These are phyloP conservation scores for Sinocyclocheilus anshuiensis DNA, from an alignment of 2,113 vertebrate genomes.

Conservation along the genomic window DNA sequence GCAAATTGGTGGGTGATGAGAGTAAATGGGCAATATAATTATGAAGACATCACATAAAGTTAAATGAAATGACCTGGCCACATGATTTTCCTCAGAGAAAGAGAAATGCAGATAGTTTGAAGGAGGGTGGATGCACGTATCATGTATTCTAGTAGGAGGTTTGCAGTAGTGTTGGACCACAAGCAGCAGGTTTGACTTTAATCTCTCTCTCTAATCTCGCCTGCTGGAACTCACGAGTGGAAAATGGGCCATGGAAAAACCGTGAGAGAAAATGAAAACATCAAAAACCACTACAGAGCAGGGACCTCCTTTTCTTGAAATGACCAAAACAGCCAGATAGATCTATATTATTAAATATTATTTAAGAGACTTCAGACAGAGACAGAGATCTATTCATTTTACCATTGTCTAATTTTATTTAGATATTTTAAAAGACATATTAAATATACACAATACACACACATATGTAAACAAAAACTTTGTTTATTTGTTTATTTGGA, in stretches of 20 bases:
- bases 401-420: neutral
- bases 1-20: neutral
- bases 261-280: constrained; percentile 13
- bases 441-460: too few relatives aligned
- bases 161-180: constrained; percentile 8
- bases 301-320: neutral
- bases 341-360: neutral
- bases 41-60: neutral
- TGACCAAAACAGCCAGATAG: neutral
- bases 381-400: neutral
- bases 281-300: neutral
- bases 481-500: too few relatives aligned
- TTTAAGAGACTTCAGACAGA: neutral
- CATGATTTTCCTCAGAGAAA: neutral
- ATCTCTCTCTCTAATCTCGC: constrained; percentile 35
- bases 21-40: neutral
- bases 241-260: constrained; percentile 44
- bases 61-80: neutral
- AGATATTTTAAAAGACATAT: too few relatives aligned
- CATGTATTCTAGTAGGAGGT: neutral
- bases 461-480: too few relatives aligned
- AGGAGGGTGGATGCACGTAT: neutral
- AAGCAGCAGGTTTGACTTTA: constrained; percentile 36
- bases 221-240: constrained; percentile 28
- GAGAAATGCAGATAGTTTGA: neutral